Conservation (phyloP, 30 jellyfish, hydroid and myxozoan species). For the Turritopsis rubra region DNA sequence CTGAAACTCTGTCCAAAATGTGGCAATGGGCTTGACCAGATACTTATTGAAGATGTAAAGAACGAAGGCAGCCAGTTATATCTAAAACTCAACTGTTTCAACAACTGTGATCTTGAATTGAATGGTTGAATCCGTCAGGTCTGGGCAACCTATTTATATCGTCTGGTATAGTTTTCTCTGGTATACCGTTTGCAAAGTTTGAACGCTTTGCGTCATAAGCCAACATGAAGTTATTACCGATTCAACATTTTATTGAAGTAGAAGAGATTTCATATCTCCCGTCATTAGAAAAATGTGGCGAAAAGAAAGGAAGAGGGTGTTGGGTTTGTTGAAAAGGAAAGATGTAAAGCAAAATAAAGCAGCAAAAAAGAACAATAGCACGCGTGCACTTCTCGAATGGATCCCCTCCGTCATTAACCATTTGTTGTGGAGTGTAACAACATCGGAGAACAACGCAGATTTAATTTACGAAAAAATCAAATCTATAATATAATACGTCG, state of each 20-base stretch:
- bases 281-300: not conserved
- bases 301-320: not conserved
- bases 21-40: not conserved
- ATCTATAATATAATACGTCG: not conserved
- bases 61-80: not conserved
- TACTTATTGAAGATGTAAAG: not conserved
- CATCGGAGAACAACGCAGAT: not conserved
- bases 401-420: not conserved
- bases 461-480: not conserved
- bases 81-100: not conserved
- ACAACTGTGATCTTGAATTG: not conserved
- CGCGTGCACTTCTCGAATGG: not conserved
- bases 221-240: not conserved
- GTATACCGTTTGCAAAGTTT: not conserved
- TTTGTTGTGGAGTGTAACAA: conserved; percentile 2
- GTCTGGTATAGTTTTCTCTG: not conserved
- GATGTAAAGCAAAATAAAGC: conserved; percentile 3
- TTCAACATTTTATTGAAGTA: not conserved
- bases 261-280: not conserved
- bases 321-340: not conserved
- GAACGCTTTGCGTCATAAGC: not conserved
- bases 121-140: not conserved
- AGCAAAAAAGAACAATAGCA: not conserved
- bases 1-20: not conserved
- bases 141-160: not conserved